Conservation (phyloP, 1,140 invertebrate genomes). For the Bombus consobrinus region DNA sequence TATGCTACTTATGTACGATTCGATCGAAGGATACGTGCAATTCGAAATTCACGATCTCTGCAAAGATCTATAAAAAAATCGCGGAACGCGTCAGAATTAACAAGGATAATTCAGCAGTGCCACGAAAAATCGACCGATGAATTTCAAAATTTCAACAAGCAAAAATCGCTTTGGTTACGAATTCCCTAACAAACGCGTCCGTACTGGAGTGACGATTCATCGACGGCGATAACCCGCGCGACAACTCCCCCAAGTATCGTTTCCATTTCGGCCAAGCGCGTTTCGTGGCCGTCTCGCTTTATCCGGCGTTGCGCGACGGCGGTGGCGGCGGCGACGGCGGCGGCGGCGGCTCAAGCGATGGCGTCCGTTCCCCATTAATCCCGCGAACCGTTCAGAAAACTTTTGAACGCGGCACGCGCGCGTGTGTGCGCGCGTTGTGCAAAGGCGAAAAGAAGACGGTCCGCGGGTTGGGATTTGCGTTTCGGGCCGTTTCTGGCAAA, state of each 20-base stretch:
- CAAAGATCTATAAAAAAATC: too few species aligned
- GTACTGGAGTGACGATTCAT: background rate
- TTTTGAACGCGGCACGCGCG: background rate
- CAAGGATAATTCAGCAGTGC: too few species aligned
- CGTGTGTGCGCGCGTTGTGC: background rate
- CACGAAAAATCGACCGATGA: too few species aligned
- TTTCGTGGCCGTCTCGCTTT: background rate
- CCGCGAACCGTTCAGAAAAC: background rate
- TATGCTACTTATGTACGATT: too few species aligned
- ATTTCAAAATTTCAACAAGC: background rate
- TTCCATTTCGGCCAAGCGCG: background rate
- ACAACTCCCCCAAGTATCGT: slow-evolving; percentile 22
- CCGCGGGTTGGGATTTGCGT: slow-evolving; percentile 41
- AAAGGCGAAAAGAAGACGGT: background rate
- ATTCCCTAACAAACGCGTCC: background rate
- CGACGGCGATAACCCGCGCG: slow-evolving; percentile 7
- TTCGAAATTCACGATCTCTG: too few species aligned
- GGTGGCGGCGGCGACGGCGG: background rate
- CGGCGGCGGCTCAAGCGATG: slow-evolving; percentile 6
- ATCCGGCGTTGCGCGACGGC: background rate
- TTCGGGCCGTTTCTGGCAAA: slow-evolving; percentile 67
- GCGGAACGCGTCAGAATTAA: too few species aligned
- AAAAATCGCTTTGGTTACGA: background rate
- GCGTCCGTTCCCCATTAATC: slow-evolving; percentile 27
- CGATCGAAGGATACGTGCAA: too few species aligned